Evolutionary conservation across 2,797 vertebrate species (phyloP).

Genomic region (Balearica regulorum): DNA sequence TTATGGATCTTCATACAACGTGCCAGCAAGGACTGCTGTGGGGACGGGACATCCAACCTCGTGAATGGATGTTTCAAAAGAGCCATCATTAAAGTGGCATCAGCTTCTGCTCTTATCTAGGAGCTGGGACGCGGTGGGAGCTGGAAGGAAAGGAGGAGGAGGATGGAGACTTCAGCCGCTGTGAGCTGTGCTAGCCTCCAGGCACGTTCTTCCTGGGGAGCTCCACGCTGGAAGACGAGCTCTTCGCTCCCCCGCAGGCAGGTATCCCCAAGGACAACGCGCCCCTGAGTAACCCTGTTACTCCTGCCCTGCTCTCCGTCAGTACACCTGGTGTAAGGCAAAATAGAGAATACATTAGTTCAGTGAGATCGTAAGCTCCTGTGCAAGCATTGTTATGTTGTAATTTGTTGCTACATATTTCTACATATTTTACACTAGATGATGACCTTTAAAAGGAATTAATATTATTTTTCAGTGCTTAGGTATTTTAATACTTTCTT

Average conservation of each 20-base stretch:
- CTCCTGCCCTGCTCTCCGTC: too few species aligned
- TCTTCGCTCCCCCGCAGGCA: accelerated
- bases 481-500: conserved; percentile 16
- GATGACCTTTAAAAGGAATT: not conserved
- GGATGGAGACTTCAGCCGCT: accelerated
- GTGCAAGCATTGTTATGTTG: not conserved
- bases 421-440: not conserved
- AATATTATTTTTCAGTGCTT: not conserved
- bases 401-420: not conserved
- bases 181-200: accelerated
- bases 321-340: accelerated
- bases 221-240: not conserved
- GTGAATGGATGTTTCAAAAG: not conserved
- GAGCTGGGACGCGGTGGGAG: not conserved
- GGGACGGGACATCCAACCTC: accelerated
- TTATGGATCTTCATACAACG: accelerated
- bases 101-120: not conserved
- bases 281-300: too few species aligned
- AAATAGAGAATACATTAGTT: accelerated
- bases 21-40: not conserved
- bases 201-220: accelerated
- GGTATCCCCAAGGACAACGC: not conserved
- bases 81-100: not conserved
- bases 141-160: not conserved
- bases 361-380: not conserved